Base-by-base conservation (phyloP, 2,888 invertebrate species). In the Therioaphis trifolii region DNA sequence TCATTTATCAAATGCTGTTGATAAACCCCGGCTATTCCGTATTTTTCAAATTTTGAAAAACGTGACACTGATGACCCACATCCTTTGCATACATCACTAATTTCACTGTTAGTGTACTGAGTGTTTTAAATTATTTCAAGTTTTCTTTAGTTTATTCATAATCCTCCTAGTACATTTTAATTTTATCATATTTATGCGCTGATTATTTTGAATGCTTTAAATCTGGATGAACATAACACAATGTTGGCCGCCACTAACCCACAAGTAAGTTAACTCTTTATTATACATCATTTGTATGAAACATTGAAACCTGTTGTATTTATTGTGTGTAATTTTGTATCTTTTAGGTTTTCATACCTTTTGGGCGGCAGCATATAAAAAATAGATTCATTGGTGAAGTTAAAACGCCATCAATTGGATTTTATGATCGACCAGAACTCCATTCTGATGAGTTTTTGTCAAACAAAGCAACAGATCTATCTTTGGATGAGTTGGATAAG, bases 181-280 rank as follows among this genome's bases (percentile, higher is more conserved):
- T 14, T 4, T 35, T 18, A 58, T 21, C 29, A 75, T 27, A 43
- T 61, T 75, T 55, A 4, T 43, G 9, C 43, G 27, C 61, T 7
- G 1, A 74, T 82, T 24, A 63, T 40, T 61, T 66, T 9, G 49
- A 61, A 82, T 82, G 72, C 72, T 66, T 66, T 82, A 86, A 95
- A 95, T 95, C 95, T 95, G 95, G 95, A 95, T 94, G 95, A 93
- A 89, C 92, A 92, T 91, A 92, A 91, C 90, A 92, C 89, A 90
- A 95, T 95, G 94, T 95, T 95, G 90, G 94, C 95, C 92, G 95
- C 95, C 91, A 94, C 94, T 90, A 95, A 95, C 91, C 95, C 95
- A 90, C 92, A 94, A 94, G 95, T 94, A 89, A 71, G 77, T 63
- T 12, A 7, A 35, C 7, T 35, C 3, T 7, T 35, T 46, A 15